These are phyloP conservation scores for Spodoptera litura DNA, from an alignment of 1,140 invertebrate genomes.

Conservation along the genomic window DNA sequence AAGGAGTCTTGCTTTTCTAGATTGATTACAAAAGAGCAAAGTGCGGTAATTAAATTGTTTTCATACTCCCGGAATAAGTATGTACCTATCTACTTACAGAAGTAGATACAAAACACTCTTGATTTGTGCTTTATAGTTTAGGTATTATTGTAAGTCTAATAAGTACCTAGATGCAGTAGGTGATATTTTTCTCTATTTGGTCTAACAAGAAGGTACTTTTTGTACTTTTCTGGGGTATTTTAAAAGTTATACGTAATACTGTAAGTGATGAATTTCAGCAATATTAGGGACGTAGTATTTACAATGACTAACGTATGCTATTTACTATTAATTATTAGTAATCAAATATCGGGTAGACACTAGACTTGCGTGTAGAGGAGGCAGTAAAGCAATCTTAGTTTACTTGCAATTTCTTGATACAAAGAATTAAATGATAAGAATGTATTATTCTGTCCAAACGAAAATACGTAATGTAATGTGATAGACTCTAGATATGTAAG, in stretches of 20 bases:
- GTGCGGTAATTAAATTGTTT: too few species aligned
- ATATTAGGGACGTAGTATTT: constrained; percentile 27
- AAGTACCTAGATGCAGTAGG: background rate
- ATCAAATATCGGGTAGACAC: constrained; percentile 8
- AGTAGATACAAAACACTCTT: background rate
- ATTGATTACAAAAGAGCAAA: background rate
- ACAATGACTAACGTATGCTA: background rate
- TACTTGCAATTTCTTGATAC: constrained; percentile 28
- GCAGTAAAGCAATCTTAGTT: background rate
- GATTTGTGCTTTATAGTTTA: background rate
- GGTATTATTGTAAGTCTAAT: background rate
- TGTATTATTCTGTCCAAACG: constrained; percentile 45
- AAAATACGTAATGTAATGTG: constrained; percentile 50
- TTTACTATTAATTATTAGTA: background rate
- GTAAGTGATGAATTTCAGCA: constrained; percentile 42
- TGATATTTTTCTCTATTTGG: background rate
- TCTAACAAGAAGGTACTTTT: background rate
- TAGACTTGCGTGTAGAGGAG: too few species aligned
- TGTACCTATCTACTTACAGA: background rate
- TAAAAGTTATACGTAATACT: background rate
- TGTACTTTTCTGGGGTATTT: constrained; percentile 3
- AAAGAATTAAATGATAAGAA: constrained; percentile 27
- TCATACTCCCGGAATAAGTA: background rate
- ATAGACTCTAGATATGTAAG: constrained; percentile 32
- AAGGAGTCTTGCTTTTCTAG: background rate